Base-by-base conservation (phyloP, 2,888 invertebrate genomes). In the Bellardia bayeri region DNA sequence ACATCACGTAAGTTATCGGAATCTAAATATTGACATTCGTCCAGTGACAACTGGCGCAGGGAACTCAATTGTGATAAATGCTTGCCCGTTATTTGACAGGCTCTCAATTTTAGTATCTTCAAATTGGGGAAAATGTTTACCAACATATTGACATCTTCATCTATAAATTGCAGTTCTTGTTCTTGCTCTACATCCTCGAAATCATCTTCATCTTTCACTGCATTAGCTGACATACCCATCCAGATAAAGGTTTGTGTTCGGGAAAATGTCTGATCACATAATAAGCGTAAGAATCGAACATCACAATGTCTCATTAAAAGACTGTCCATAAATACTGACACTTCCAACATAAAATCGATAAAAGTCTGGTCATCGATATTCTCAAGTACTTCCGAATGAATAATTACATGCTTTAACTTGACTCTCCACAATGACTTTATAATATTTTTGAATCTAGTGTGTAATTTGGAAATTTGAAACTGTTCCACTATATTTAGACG, bases 1-100 rank as follows among this genome's bases (percentile, higher is more conserved):
- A 91, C 89, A 13, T 91, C 91, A 2, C 89, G 89, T 78, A 91
- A 91, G 66, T 91, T 86, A 37, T 91, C 89, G 14, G 91, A 91
- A 45, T 91, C 91, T 78, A 91, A 86, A 69, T 82, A 89, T 58
- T 91, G 91, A 5, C 91, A 91, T 54, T 91, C 90, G 6, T 90
- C 89, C 88, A 91, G 82, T 16, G 90, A 89, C 58, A 91, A 82
- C 33, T 91, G 90, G 1, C 11, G 86, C 3, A 91, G 86, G 13
- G 82, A 72, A 33, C 82, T 72, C 75, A 91, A 78, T 9, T 90
- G 90, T 37, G 90, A 88, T 13, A 91, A 82, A 82, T 92, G 88
- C 51, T 89, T 90, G 2, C 91, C 91, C 0, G 91, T 92, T 11
- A 91, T 88, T 68, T 90, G 91, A 23, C 91, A 91, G n/a, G 90